Evolutionary conservation across 2,888 invertebrate genomes (phyloP), one percentile per base, ranked within the genome.

Genomic region (Tolmerus cingulatus): DNA sequence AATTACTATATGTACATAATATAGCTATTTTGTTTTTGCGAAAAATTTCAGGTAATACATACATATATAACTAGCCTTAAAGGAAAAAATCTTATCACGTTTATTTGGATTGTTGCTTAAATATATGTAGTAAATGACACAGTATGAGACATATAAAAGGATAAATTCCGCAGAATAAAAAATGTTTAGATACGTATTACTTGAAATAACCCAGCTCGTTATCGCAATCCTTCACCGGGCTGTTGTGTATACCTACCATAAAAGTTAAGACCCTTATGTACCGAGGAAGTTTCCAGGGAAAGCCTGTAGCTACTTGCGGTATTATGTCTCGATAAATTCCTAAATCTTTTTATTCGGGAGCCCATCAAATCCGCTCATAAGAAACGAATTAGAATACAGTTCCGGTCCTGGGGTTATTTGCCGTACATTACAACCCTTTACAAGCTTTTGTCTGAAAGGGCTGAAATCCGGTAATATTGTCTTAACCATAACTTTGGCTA

Each of bases 341-440:
- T 66, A 66, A 66, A 66, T 66, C 66, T 78, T 78, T 78, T 40
- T 78, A 78, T 78, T 78, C 23, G 14, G 40, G 14, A 19, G 19
- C 78, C 78, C 78, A 40, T 78, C 43, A 78, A 78, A 78, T 78
- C 43, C 78, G 19, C 37, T 43, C 78, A 23, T 78, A n/a, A 78
- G 43, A 40, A 78, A 78, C 23, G 78, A 78, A 78, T 40, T 78
- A 40, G 78, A 78, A 79, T 46, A 46, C 16, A 79, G 51, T 51
- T 51, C 40, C 40, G 51, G 79, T 51, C 79, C 79, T 14, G 5
- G 30, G 79, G 79, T 27, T 30, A 51, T 79, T 79, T 51, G 14
- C 51, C 23, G 79, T 27, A 79, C 79, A 79, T 46, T 79, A 79
- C 46, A 79, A 27, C 23, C 51, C 51, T 79, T 79, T 79, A 79